Percentiles rank a stretch among this genome's conserved stretches.
Conservation (phyloP, 2,113 vertebrate species). For the Tenebrosternarchus preto region DNA sequence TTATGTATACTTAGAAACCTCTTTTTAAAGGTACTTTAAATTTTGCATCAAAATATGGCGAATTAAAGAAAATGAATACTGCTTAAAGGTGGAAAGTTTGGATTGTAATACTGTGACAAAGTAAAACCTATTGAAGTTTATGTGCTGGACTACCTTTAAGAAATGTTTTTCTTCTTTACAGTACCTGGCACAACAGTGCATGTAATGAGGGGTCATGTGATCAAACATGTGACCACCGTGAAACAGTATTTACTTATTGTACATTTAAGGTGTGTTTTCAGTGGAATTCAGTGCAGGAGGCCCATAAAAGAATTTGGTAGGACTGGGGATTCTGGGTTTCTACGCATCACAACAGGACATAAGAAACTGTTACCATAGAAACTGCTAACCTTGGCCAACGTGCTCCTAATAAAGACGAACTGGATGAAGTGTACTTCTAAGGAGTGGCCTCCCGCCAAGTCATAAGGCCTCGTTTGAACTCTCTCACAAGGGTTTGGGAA, state of each 20-base stretch:
- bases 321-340: no score
- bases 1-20: not conserved
- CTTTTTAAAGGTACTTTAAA: not conserved
- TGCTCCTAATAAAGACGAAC: not conserved
- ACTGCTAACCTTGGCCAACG: not conserved
- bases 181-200: no score
- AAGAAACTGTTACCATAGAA: not conserved
- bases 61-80: not conserved
- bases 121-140: not conserved
- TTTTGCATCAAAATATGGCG: not conserved
- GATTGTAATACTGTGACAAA: not conserved
- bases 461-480: constrained; percentile 18
- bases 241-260: constrained; percentile 3
- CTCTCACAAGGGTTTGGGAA: not conserved
- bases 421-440: not conserved
- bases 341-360: not conserved
- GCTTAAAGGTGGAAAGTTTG: not conserved
- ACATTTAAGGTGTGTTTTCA: not conserved
- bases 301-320: not conserved
- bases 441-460: constrained; percentile 43
- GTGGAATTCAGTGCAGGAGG: not conserved
- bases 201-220: no score
- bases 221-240: not conserved
- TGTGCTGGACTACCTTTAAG: not conserved
- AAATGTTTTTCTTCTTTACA: no score